These are phyloP conservation scores for Solen grandis DNA, from an alignment of 1,140 invertebrate genomes.

Conservation along the genomic window DNA sequence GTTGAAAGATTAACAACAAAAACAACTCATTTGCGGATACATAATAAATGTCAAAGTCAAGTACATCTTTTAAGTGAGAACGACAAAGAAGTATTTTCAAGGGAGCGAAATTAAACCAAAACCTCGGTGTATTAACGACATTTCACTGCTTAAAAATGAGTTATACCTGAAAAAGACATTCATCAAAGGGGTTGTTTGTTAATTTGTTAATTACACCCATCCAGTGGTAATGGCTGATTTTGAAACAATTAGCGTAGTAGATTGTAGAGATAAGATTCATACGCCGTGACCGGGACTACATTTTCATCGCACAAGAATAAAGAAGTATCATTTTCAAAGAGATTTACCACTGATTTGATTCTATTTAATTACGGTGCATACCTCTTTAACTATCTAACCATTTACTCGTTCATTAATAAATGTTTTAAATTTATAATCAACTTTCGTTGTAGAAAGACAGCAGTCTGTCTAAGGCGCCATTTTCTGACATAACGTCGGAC, in stretches of 20 bases:
- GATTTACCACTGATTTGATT: not conserved
- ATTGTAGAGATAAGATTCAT: not conserved
- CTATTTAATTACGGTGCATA: not conserved
- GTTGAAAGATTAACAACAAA: too few species aligned
- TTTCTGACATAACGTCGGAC: not conserved
- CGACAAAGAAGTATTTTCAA: too few species aligned
- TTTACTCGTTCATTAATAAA: not conserved
- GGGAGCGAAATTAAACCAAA: too few species aligned
- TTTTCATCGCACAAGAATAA: not conserved
- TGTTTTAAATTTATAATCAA: not conserved
- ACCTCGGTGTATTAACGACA: too few species aligned
- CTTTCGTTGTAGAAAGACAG: not conserved
- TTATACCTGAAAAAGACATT: too few species aligned
- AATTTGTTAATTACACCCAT: not conserved
- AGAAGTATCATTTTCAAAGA: not conserved
- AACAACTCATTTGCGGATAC: too few species aligned
- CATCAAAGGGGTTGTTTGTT: not conserved
- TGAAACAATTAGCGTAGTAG: not conserved
- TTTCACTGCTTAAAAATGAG: too few species aligned
- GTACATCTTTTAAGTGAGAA: too few species aligned
- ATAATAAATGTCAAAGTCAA: too few species aligned
- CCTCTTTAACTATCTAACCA: not conserved
- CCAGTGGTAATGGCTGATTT: not conserved
- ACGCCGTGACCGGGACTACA: not conserved
- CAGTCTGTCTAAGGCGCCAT: not conserved